phyloP scores from a whole-genome alignment of 1,140 invertebrate genomes.

The Trichomalopsis sarcophagae region DNA sequence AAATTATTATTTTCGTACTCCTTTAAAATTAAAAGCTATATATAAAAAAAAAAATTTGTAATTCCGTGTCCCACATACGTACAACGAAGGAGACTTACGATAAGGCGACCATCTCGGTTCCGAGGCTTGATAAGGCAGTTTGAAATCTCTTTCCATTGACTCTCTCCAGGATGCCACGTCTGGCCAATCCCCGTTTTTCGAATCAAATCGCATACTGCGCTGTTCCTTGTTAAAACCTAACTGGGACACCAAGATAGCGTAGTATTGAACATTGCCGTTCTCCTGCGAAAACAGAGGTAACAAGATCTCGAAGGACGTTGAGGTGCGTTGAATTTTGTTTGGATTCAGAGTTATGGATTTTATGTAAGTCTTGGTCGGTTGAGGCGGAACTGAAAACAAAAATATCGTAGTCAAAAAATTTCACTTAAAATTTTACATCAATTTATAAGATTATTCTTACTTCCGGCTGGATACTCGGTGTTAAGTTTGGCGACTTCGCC shows the following conservation, averaged over 20 bases:
- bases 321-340: constrained; percentile 59
- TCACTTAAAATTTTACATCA: background rate
- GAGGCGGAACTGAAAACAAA: constrained; percentile 61
- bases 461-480: constrained; percentile 60
- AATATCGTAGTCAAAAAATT: background rate
- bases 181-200: constrained; percentile 51
- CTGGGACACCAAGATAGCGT: constrained; percentile 65
- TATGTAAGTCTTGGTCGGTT: constrained; percentile 59
- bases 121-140: constrained; percentile 64
- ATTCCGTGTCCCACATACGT: background rate
- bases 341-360: constrained; percentile 63
- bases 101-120: constrained; percentile 56
- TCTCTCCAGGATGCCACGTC: constrained; percentile 62
- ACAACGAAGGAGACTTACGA: constrained; percentile 49
- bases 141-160: constrained; percentile 60
- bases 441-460: constrained; percentile 54
- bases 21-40: background rate
- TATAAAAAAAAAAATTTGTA: background rate
- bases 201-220: constrained; percentile 46
- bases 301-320: constrained; percentile 60
- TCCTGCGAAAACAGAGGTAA: constrained; percentile 62
- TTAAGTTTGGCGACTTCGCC: constrained; percentile 30
- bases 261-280: constrained; percentile 62
- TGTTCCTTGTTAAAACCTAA: constrained; percentile 46
- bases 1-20: background rate